Evolutionary conservation across 53 echinoderm and acorn worm genomes (phyloP), one percentile per base, ranked within the genome.

Genomic region (Hippasteria phrygiana): DNA sequence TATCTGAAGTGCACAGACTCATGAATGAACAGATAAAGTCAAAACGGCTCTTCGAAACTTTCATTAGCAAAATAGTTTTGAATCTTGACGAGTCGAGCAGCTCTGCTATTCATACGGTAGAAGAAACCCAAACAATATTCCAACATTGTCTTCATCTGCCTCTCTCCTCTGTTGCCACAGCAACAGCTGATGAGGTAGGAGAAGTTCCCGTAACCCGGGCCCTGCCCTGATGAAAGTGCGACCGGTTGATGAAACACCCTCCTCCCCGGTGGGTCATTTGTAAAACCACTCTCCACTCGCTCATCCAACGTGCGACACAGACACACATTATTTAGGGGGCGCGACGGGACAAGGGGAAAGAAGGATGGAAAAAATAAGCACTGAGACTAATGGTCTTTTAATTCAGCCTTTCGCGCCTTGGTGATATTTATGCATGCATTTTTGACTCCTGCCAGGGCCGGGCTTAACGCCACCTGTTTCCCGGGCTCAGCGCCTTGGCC

Each of bases 361-460:
- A 38, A 13, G 38, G 24, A 18, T 2, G 10, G 41, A n/a, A 41
- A 2, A 78, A 55, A 65, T n/a, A 40, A 43, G 18, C 22, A 43
- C 16, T 13, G 16, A 65, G 37, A 79, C 46, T 71, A 70, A 85
- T 45, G 85, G 50, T 69, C 34, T 85, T 71, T 85, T 85, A 69
- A 85, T 85, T 8, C 85, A 33, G 11, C 22, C n/a, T 79, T 67
- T 85, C 50, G 71, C 85, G 71, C 85, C 85, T 85, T 54, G 7
- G 24, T 40, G 67, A 71, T 51, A 85, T 82, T 66, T 12, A 66
- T 72, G 75, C 32, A 50, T 69, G 66, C 82, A 65, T 65, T 43
- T 63, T 55, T 79, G 62, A 79, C 76, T 76, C 76, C 50, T 50
- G 42, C 5, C 79, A 38, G 38, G 27, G 56, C 5, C 59, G 37